Percentiles rank a stretch among this genome's conserved stretches.
Conservation (phyloP, 2,888 invertebrate species). For the Anorthoa munda region DNA sequence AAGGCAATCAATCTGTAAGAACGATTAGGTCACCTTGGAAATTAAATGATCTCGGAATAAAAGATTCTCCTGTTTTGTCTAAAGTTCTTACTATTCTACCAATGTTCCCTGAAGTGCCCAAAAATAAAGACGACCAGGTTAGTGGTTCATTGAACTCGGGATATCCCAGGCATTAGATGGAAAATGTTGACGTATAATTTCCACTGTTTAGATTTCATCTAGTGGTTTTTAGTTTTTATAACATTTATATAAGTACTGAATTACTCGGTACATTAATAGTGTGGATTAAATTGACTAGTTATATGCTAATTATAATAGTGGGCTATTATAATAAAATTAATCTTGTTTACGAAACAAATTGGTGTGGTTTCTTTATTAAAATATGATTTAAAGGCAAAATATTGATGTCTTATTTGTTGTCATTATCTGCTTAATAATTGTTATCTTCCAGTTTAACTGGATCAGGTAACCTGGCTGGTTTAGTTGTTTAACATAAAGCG, state of each 20-base stretch:
- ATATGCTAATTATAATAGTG: conserved; percentile 14
- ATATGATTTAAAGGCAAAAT: conserved; percentile 8
- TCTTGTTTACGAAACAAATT: conserved; percentile 10
- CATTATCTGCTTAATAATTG: no score
- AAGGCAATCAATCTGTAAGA: conserved; percentile 63
- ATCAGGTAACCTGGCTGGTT: neutral
- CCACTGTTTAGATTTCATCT: conserved; percentile 1
- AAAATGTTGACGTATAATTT: conserved; percentile 6
- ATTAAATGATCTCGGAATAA: conserved; percentile 71
- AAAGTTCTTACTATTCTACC: conserved; percentile 76
- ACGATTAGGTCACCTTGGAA: conserved; percentile 75
- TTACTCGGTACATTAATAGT: conserved; percentile 40
- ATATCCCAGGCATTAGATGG: neutral
- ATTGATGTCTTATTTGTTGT: conserved; percentile 1
- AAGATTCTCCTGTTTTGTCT: conserved; percentile 64
- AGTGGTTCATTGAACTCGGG: conserved; percentile 9
- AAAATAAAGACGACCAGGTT: conserved; percentile 13
- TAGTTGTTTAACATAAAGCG: neutral
- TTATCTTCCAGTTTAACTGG: no score
- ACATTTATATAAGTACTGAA: conserved; percentile 11
- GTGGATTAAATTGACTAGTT: conserved; percentile 43
- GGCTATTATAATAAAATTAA: conserved; percentile 11
- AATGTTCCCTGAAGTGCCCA: conserved; percentile 77
- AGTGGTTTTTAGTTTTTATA: conserved; percentile 22
- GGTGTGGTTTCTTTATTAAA: conserved; percentile 40